These are phyloP conservation scores for Unio delphinus DNA, from an alignment of 2,888 invertebrate species.

Conservation along the genomic window DNA sequence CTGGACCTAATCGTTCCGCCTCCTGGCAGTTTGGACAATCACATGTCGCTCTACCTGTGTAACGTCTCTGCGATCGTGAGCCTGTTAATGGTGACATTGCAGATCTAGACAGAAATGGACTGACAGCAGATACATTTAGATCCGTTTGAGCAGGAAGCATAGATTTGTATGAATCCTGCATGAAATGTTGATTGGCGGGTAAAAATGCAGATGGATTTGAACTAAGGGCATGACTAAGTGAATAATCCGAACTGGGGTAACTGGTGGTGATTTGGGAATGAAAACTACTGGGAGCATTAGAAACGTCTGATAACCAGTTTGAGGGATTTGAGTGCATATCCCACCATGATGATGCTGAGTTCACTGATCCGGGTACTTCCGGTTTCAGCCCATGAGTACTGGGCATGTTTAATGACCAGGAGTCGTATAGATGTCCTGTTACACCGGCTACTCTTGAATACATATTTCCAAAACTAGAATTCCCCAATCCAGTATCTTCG, in stretches of 20 bases:
- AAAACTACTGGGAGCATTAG: conserved; percentile 38
- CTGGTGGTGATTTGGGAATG: conserved; percentile 62
- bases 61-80: conserved; percentile 77
- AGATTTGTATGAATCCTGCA: conserved; percentile 93
- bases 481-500: conserved; percentile 37
- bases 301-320: conserved; percentile 64
- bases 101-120: conserved; percentile 74
- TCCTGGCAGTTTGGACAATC: conserved; percentile 99
- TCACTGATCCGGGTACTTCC: conserved; percentile 81
- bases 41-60: conserved; percentile 96
- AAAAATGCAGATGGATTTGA: conserved; percentile 79
- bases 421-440: conserved; percentile 86
- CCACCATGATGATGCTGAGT: conserved; percentile 81
- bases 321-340: conserved; percentile 78
- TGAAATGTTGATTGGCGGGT: conserved; percentile 87
- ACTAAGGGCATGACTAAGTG: conserved; percentile 42
- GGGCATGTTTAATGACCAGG: conserved; percentile 92
- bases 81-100: conserved; percentile 71
- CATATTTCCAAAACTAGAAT: conserved; percentile 71
- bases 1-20: conserved; percentile 86
- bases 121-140: conserved; percentile 68
- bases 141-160: conserved; percentile 81
- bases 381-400: conserved; percentile 79
- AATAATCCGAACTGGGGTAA: conserved; percentile 74
- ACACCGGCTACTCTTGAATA: conserved; percentile 80